Percentiles rank a stretch among this genome's conserved stretches.
Evolutionary conservation across 1,140 invertebrate species (phyloP).

Genomic region (Wiebesia pumilae): DNA sequence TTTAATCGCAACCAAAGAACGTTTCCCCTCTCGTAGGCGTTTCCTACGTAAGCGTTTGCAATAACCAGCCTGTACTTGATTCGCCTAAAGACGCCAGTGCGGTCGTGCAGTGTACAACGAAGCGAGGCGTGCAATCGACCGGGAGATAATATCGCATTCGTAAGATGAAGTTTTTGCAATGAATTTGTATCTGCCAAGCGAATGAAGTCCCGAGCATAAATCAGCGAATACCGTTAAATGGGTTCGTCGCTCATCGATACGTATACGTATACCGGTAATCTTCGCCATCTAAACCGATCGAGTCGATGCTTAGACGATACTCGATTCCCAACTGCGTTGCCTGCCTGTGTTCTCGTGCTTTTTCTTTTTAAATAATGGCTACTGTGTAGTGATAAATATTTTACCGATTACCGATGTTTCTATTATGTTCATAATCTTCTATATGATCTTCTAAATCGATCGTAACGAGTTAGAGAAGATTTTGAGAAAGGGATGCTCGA

Average conservation of each 20-base stretch:
- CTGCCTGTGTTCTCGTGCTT: background rate
- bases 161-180: background rate
- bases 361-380: background rate
- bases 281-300: constrained; percentile 34
- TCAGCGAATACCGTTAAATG: constrained; percentile 47
- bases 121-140: background rate
- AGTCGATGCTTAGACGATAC: constrained; percentile 1
- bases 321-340: background rate
- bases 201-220: constrained; percentile 26
- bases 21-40: too few species aligned
- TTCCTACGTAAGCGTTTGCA: too few species aligned
- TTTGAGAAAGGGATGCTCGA: background rate
- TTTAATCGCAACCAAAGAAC: background rate
- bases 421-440: background rate
- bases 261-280: background rate
- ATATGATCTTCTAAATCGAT: background rate
- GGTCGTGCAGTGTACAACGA: background rate
- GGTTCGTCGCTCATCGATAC: constrained; percentile 31
- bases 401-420: too few species aligned
- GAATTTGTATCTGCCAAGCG: constrained; percentile 49
- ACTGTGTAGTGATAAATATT: background rate
- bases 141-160: background rate
- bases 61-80: background rate
- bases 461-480: background rate
- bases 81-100: background rate